Percentiles rank a stretch among this genome's conserved stretches.
Evolutionary conservation across 1,140 invertebrate species (phyloP).

Genomic region (Caenorhabditis brenneri): DNA sequence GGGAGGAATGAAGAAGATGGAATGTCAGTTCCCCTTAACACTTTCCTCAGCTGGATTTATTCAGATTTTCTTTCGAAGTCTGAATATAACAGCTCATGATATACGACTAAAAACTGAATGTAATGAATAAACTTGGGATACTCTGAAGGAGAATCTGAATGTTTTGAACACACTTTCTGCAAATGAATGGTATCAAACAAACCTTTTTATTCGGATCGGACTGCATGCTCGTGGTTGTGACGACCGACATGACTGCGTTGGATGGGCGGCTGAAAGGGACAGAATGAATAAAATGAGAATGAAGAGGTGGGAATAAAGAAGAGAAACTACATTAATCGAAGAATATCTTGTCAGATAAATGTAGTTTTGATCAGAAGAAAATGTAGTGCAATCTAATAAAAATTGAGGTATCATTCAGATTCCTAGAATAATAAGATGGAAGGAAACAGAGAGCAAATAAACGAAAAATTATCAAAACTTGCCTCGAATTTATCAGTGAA

Average conservation of each 20-base stretch:
- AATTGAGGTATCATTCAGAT: too few species aligned
- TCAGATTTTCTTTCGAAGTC: too few species aligned
- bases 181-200: too few species aligned
- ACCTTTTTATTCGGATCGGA: constrained; percentile 26
- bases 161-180: too few species aligned
- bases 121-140: too few species aligned
- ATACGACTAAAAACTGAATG: too few species aligned
- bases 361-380: background rate
- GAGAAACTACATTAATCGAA: background rate
- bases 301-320: background rate
- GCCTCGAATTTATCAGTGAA: constrained; percentile 16
- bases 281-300: background rate
- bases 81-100: too few species aligned
- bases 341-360: background rate
- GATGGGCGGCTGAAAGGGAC: background rate
- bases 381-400: background rate
- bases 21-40: too few species aligned
- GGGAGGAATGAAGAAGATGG: too few species aligned
- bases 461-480: background rate
- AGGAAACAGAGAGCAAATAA: background rate
- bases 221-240: constrained; percentile 24
- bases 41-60: too few species aligned
- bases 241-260: constrained; percentile 26
- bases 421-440: background rate
- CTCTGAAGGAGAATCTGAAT: too few species aligned